Conservation (phyloP, 2,113 vertebrate species). For the Tinamus guttatus region DNA sequence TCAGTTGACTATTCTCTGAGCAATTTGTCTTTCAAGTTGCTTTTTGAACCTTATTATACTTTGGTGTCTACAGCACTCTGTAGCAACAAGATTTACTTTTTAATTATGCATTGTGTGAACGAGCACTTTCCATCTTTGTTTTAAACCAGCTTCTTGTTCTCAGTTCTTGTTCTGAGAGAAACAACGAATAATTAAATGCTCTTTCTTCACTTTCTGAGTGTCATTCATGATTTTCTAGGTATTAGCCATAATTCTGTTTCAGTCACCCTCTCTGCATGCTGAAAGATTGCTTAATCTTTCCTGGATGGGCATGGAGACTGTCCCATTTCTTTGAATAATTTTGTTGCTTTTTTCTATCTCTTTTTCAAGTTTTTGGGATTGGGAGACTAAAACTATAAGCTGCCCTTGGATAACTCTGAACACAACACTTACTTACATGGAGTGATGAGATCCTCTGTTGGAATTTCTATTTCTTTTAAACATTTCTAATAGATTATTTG, state of each 20-base stretch:
- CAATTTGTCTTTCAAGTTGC: neutral
- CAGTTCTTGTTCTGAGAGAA: neutral
- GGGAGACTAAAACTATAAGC: neutral
- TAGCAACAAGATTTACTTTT: neutral
- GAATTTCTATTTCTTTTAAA: neutral
- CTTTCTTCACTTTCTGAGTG: neutral
- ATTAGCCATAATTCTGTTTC: neutral
- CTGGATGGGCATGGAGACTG: neutral
- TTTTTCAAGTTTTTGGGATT: neutral
- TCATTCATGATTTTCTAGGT: neutral
- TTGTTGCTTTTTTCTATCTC: neutral
- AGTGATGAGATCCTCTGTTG: neutral
- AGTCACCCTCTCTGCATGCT: neutral
- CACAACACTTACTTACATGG: accelerated
- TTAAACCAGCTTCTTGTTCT: neutral
- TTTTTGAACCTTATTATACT: neutral
- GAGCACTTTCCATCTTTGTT: neutral
- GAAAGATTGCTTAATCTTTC: neutral
- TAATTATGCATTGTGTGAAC: neutral
- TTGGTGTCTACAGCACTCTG: neutral
- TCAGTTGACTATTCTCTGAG: neutral
- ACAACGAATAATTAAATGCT: neutral
- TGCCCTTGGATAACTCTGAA: neutral
- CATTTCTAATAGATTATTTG: neutral
- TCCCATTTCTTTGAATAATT: neutral